Base-by-base conservation (phyloP, 1,140 invertebrate genomes). In the Scaptomyza pallida region DNA sequence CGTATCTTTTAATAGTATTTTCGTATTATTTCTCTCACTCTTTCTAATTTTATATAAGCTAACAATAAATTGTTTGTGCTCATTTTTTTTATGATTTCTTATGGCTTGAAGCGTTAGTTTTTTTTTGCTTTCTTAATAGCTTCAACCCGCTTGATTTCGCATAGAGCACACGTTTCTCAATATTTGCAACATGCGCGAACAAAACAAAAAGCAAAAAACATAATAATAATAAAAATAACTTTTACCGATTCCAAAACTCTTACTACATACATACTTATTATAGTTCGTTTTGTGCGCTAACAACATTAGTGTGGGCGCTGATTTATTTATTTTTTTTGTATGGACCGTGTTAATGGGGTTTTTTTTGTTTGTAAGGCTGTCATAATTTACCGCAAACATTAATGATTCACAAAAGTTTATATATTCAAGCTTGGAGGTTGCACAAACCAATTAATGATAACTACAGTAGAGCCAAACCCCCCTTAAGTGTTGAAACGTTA, bases 101-200 rank as follows among this genome's bases (percentile, higher is more conserved):
- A 64, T 52, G 44, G 50, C 35, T 19, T 19, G 55, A 41, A 26
- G 44, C 33, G 50, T 26, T 48, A 23, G 40, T 47, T 45, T 15
- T 19, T 48, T 33, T 5, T 35, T 65, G 33, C 26, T 56, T 55
- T n/a, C n/a, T n/a, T 76, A 63, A 65, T 65, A 44, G 45, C 48
- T 74, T 78, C 41, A 16, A 43, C n/a, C n/a, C 40, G 40, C 73
- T 61, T 19, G 17, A 65, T 74, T 78, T 62, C 43, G 33, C 56
- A 57, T 30, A 52, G n/a, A 33, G 45, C 60, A 59, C 78, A 82
- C 75, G 71, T 75, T 81, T 74, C 72, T 70, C 56, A 48, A 69
- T 69, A 56, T 64, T 15, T 44, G 67, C 51, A 63, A 70, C 19
- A 44, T 30, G 63, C 62, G 19, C 35, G 15, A 61, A 26, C 40